Evolutionary conservation across 2,113 vertebrate genomes (phyloP).

Genomic region (Cavia porcellus): DNA sequence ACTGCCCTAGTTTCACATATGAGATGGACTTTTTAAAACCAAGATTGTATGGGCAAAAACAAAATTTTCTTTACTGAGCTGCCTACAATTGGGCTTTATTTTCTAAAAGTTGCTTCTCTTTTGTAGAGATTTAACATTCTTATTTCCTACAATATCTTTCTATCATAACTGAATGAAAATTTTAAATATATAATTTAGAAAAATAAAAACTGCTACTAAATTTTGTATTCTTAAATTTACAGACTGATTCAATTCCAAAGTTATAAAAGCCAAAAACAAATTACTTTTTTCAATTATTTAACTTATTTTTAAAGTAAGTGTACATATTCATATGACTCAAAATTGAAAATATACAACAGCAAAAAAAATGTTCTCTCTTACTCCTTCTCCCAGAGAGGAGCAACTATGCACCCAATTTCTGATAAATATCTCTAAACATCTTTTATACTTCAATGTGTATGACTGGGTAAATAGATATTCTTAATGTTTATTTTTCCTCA

Average conservation of each 20-base stretch:
- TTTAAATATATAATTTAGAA: slow-evolving; percentile 17
- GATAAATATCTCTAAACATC: not conserved
- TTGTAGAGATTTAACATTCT: not conserved
- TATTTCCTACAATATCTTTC: not conserved
- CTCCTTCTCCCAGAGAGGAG: not conserved
- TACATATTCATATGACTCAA: not conserved
- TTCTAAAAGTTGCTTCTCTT: slow-evolving; percentile 3
- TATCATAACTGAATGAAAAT: not conserved
- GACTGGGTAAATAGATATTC: not conserved
- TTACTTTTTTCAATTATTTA: slow-evolving; percentile 13
- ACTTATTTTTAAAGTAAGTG: not conserved
- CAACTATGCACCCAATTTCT: not conserved
- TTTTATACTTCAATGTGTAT: not conserved
- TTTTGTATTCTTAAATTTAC: slow-evolving; percentile 28
- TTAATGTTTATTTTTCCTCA: slow-evolving; percentile 27
- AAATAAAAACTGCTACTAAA: slow-evolving; percentile 18
- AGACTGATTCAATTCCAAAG: not conserved
- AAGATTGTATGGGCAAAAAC: not conserved
- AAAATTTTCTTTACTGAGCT: not conserved
- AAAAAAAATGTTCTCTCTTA: not conserved
- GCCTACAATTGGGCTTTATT: not conserved
- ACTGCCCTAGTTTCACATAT: not conserved
- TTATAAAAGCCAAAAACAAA: slow-evolving; percentile 40
- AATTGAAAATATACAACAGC: not conserved
- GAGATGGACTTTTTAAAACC: not conserved